A percentile compares a stretch with the other conserved stretches of the same genome.
Evolutionary conservation across 2,113 vertebrate genomes (phyloP).

Genomic region (Hydrochoerus hydrochaeris): DNA sequence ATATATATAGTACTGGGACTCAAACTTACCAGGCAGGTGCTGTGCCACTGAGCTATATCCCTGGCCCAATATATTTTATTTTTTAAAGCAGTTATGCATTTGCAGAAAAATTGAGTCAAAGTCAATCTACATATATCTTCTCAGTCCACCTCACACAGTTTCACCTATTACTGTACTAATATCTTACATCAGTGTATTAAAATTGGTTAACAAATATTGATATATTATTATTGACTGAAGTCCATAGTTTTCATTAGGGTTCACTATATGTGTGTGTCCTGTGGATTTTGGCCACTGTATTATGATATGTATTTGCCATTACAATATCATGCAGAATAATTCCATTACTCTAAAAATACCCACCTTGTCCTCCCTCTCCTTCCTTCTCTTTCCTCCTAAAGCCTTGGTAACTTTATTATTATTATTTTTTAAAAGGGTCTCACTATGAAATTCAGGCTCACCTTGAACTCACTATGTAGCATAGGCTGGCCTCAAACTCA

Average conservation of each 20-base stretch:
- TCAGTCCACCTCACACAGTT: not conserved
- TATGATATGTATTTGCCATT: not conserved
- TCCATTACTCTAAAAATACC: conserved; percentile 31
- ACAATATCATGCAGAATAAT: not conserved
- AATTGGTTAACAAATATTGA: conserved; percentile 41
- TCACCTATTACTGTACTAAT: not conserved
- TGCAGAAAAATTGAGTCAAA: conserved; percentile 8
- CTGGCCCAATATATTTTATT: not conserved
- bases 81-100: conserved; percentile 36
- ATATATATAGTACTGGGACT: too few relatives aligned
- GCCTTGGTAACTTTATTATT: not conserved
- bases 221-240: conserved; percentile 46
- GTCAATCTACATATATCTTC: not conserved
- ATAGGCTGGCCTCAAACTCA: not conserved
- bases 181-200: not conserved
- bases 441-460: not conserved
- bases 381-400: not conserved
- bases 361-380: not conserved
- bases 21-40: too few relatives aligned
- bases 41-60: too few relatives aligned
- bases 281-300: conserved; percentile 39
- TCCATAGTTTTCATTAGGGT: conserved; percentile 9
- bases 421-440: not conserved
- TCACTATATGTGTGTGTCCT: conserved; percentile 19
- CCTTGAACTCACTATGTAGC: not conserved